Evolutionary conservation across 2,888 invertebrate genomes (phyloP), one percentile per base, ranked within the genome.

Genomic region (Amphimallon solstitiale): DNA sequence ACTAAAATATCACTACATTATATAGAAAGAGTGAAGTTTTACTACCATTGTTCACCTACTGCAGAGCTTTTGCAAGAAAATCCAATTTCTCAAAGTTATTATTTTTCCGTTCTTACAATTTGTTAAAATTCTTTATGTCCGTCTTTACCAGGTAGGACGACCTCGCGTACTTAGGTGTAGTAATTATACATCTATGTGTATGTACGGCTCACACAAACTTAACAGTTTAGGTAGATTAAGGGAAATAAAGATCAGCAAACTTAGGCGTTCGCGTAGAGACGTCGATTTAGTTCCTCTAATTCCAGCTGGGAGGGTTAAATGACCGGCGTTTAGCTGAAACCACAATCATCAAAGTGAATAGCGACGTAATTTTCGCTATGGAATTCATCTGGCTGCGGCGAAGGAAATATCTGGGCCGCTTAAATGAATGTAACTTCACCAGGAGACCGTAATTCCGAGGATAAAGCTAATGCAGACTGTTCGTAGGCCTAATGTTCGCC

Each of bases 291-390:
- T 72, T 73, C 70, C 69, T 72, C 72, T 75, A 74, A 75, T 76
- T 75, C 75, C 73, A 70, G 68, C 71, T 72, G 71, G 73, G 72
- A 74, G 74, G 74, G 74, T 75, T 75, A 75, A 75, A 75, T 75
- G 74, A 75, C 74, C 75, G 72, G 70, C 72, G 74, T 73, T 75
- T 75, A 73, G 72, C 69, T 68, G 70, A 68, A 71, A 73, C 70
- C 72, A 67, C 67, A 73, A 70, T 64, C 69, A 73, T 73, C 74
- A 72, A 75, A 72, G 66, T 66, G 64, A 74, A 73, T 68, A 68
- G 68, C 67, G 67, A 35, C 63, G 65, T 71, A 71, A 70, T 69
- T 67, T 69, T 60, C 68, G 63, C 68, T 12, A 63, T 61, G 61
- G 67, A 64, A 68, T 60, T 69, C 70, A 67, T 67, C 63, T 54